Base-by-base conservation (phyloP, 2,113 vertebrate species). In the Bostrychus sinensis region DNA sequence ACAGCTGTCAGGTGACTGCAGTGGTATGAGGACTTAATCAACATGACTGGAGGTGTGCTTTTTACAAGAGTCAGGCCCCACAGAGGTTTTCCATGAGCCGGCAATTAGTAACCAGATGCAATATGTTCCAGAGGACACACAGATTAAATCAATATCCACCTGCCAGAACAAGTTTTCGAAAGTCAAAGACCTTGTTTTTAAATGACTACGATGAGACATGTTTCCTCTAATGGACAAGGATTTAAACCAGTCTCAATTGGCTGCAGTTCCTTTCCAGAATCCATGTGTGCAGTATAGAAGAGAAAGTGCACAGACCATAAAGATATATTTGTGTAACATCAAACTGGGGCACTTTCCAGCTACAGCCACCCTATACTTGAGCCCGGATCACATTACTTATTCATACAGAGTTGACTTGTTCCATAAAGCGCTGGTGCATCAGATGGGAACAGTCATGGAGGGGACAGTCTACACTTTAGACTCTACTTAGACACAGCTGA, bases 51-150 rank as follows among this genome's bases (percentile, higher is more conserved):
- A 78, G 65, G 72, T 72, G 76, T 80, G 13, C 12, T 77, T 45
- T 66, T 67, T 77, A 86, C 80, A 81, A 78, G 66, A 83, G 62
- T 83, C 77, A 71, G 76, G 57, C 66, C 63, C 25, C n/a, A 82
- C 62, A 65, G 70, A 71, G 14, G 28, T 72, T 85, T 85, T 76
- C 71, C 81, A 85, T 83, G 81, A 84, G 75, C 11, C 67, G 59
- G 76, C 73, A 90, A 86, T 91, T 89, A 88, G 67, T 34, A 26
- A 70, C 80, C 67, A 85, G 63, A 89, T 77, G 72, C 77, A 73
- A 66, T 7, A 39, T 70, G 77, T 82, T 87, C 62, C 9, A n/a
- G 34, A 54, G 59, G 70, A 48, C 14, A 72, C 56, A 64, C 56
- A 80, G 72, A 86, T 88, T 80, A 70, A 37, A 46, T 45, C 73